Evolutionary conservation across 2,888 invertebrate species (phyloP).

Genomic region (Petrolisthes manimaculis): DNA sequence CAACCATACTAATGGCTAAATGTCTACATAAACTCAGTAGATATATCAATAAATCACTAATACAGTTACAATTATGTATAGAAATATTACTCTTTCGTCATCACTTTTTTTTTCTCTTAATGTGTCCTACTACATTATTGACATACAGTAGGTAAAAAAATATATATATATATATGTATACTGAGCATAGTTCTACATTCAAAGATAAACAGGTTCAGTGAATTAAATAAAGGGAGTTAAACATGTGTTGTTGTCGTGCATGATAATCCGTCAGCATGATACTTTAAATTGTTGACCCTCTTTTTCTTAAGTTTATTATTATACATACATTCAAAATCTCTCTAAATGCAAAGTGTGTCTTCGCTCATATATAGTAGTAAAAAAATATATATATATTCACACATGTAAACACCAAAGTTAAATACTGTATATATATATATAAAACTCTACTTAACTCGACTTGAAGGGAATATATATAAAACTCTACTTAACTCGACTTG

Average conservation of each 20-base stretch:
- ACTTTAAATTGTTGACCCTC: constrained; percentile 36
- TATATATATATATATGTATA: constrained; percentile 29
- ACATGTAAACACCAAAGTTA: background rate
- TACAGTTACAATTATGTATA: background rate
- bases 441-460: background rate
- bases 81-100: background rate
- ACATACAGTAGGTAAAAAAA: background rate
- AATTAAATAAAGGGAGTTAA: constrained; percentile 21
- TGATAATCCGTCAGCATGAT: constrained; percentile 38
- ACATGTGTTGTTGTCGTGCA: constrained; percentile 30
- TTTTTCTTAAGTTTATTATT: background rate
- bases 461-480: background rate
- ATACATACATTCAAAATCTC: background rate
- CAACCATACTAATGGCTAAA: background rate
- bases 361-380: too few species aligned
- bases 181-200: constrained; percentile 9
- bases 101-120: background rate
- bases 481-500: background rate
- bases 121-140: background rate
- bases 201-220: constrained; percentile 28
- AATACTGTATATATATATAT: background rate
- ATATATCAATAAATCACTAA: too few species aligned
- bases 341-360: constrained; percentile 5
- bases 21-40: background rate
- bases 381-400: too few species aligned